Evolutionary conservation across 2,888 invertebrate species (phyloP).

Genomic region (Mactromeris polynyma): DNA sequence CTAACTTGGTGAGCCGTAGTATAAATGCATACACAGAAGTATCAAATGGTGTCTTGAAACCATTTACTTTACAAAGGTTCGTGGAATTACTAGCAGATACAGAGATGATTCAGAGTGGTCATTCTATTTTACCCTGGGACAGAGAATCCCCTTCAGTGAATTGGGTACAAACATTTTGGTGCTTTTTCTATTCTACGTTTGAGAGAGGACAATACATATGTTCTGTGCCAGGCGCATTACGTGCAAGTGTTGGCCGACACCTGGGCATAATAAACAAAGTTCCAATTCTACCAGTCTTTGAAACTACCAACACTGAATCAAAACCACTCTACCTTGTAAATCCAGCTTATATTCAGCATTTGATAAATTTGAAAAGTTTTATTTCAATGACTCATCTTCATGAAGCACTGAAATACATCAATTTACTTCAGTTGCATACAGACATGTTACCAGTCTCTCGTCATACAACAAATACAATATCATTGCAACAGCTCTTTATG

Average conservation of each 20-base stretch:
- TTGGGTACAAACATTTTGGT: constrained; percentile 3
- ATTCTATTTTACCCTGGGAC: not conserved
- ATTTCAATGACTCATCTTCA: not conserved
- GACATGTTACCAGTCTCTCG: not conserved
- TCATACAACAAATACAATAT: not conserved
- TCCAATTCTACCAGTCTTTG: not conserved
- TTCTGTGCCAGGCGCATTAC: not conserved
- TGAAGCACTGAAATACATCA: not conserved
- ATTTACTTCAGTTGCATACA: not conserved
- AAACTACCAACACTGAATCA: too few species aligned
- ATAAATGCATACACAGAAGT: not conserved
- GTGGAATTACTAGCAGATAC: not conserved
- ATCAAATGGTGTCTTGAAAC: not conserved
- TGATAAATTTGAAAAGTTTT: constrained; percentile 16
- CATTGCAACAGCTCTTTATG: not conserved
- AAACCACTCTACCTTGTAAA: not conserved
- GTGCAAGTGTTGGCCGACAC: not conserved
- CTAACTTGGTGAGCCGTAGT: not conserved
- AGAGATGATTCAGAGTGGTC: not conserved
- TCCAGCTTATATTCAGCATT: not conserved
- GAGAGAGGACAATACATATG: not conserved
- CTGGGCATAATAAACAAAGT: not conserved
- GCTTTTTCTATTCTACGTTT: not conserved
- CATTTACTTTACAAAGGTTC: constrained; percentile 20
- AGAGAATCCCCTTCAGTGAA: not conserved